Evolutionary conservation across 2,888 invertebrate species (phyloP).

Genomic region (Pachliopta kotzebuea): DNA sequence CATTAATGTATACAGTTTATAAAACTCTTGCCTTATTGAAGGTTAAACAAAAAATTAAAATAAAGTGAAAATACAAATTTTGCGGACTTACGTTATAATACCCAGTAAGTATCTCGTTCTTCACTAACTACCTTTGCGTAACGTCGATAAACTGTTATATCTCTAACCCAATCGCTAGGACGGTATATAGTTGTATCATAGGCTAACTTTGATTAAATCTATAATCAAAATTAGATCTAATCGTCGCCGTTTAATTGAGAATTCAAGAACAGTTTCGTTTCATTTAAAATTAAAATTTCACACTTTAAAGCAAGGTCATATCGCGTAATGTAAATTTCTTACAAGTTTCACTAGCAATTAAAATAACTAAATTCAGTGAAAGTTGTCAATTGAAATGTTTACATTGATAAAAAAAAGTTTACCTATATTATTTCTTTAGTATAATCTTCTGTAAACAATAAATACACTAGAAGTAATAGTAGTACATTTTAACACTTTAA

Average conservation of each 20-base stretch:
- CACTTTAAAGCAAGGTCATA: neutral
- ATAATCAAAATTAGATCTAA: neutral
- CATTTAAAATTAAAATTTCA: neutral
- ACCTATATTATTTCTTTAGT: no score
- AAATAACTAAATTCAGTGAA: neutral
- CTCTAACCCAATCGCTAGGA: no score
- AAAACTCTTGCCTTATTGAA: no score
- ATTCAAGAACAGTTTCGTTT: neutral
- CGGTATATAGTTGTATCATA: neutral
- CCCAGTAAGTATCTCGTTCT: no score
- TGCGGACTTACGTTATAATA: no score
- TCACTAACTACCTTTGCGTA: no score
- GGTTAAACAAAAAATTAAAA: no score
- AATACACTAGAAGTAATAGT: slow-evolving; percentile 9
- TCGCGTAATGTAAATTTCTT: neutral
- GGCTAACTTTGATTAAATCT: neutral
- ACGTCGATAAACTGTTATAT: no score
- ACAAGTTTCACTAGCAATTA: neutral
- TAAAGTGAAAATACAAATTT: no score
- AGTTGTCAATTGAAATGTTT: neutral
- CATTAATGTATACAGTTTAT: no score
- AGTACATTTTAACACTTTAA: slow-evolving; percentile 13
- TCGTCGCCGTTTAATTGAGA: neutral
- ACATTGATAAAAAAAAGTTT: no score
- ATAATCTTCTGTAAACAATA: slow-evolving; percentile 2